Percentiles rank a stretch among this genome's conserved stretches.
Evolutionary conservation across 2,888 invertebrate species (phyloP).

Genomic region (Acronicta alni): DNA sequence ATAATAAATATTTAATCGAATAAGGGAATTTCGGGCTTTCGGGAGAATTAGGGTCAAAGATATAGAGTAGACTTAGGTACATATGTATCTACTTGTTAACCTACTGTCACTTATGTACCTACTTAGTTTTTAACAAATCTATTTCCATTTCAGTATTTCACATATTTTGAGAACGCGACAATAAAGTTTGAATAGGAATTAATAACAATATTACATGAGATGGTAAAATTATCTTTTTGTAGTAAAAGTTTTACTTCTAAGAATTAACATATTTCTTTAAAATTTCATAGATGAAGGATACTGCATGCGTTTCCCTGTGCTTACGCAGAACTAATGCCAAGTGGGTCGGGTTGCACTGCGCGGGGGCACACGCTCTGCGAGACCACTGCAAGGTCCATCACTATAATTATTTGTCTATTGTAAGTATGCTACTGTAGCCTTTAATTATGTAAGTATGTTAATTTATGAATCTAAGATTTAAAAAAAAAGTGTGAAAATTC

Average conservation of each 20-base stretch:
- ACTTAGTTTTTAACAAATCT: no score
- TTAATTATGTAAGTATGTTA: conserved; percentile 15
- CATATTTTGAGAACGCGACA: no score
- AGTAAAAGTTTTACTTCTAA: no score
- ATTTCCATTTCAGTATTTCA: no score
- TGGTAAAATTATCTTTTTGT: no score
- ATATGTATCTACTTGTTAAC: no score
- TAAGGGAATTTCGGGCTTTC: conserved; percentile 24
- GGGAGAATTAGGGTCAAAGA: conserved; percentile 14
- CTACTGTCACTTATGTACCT: no score
- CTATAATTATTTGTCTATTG: conserved; percentile 48
- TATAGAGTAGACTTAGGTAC: conserved; percentile 20
- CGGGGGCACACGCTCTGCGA: conserved; percentile 49
- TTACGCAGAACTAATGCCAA: conserved; percentile 55
- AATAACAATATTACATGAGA: no score
- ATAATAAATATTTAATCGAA: conserved; percentile 33
- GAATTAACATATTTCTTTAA: not conserved
- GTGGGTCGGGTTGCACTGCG: conserved; percentile 53
- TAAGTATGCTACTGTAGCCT: conserved; percentile 18
- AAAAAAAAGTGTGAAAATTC: no score
- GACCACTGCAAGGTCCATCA: conserved; percentile 53
- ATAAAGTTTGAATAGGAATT: not conserved
- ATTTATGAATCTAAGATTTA: no score
- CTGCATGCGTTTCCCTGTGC: conserved; percentile 37
- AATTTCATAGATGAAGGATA: not conserved